Base-by-base conservation (phyloP, 1,140 invertebrate species). In the Palaemon carinicauda region DNA sequence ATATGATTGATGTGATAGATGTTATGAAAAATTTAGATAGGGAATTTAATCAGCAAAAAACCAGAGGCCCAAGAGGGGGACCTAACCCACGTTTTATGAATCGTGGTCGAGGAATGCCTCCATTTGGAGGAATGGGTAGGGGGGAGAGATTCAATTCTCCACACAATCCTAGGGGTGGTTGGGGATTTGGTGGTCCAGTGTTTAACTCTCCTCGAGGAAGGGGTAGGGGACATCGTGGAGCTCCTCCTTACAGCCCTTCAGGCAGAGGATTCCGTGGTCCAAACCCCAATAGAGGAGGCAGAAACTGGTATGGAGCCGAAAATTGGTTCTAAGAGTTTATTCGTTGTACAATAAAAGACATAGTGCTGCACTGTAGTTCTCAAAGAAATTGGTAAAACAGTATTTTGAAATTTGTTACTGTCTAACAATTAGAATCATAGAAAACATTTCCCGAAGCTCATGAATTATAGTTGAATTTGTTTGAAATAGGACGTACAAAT, bases 1-100 rank as follows among this genome's bases (percentile, higher is more conserved):
- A 86, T 56, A 77, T 79, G 9, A 86, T 86, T 33, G 83, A 86
- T 54, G 83, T 79, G 9, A 86, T 86, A 54, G 83, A 86, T 33
- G 77, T 86, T 12, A 86, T 86, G 60, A 86, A 86, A 80, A 86
- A 77, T 52, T 54, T 86, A 73, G 83, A 86, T 19, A 15, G 60
- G 33, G 83, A 86, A 51, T 86, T 86, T 53, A 60, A 86, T 10
- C 77, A 80, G 41, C 83, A 86, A 50, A 71, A 29, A 69, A 12
- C 14, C 17, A 17, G 60, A 69, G 77, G 31, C 50, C 21, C 24
- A 86, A 71, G 69, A 77, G 83, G n/a, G 80, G 73, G 24, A 73
- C 50, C 65, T 27, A 86, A 19, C n/a, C 21, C 60, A 56, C 54
- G 14, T 71, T 41, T n/a, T 10, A 69, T 15, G 33, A 85, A 71